Evolutionary conservation across 1,140 invertebrate genomes (phyloP), one percentile per base, ranked within the genome.

Genomic region (Callitettix versicolor): DNA sequence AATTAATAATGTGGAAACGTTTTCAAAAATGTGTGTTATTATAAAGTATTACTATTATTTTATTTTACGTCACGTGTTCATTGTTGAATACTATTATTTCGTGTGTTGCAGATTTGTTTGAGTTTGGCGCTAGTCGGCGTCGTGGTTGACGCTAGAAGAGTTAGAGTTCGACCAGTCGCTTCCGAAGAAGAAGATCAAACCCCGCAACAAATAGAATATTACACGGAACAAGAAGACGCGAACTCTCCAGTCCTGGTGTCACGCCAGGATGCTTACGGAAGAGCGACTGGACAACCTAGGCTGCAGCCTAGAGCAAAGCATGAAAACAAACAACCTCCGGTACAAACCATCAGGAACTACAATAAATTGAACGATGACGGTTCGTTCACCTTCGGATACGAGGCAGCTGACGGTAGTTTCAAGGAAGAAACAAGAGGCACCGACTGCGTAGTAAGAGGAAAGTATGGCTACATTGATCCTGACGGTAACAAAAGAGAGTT

Each of bases 391-490:
- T 91, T 91, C 67, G 85, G 84, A 22, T 92, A 91, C 67, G 86
- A 91, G 68, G 86, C 86, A 1, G 88, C 86, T 9, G 86, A 91
- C 65, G 88, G 88, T n/a, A 86, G 84, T 15, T 90, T 91, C 75
- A 91, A 91, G 63, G 87, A 91, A 66, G 88, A 93, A 68, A 88
- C 86, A 1, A 69, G 87, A 55, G 87, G 87, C 17, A 86, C 84
- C 0, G 87, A 91, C 67, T 91, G 88, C 64, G 85, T 90, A 0
- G 88, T 91, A 0, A 74, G 86, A 51, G 89, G 89, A 4, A 91
- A 91, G 67, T 92, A 91, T 67, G 88, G 88, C 9, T 93, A 92
- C 70, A 75, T 91, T 15, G 89, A 91, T 66, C 87, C 88, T 1
- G 85, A 90, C 62, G 89, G 90, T 52, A 88, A 90, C 67, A 87